Percentiles rank a stretch among this genome's conserved stretches.
Evolutionary conservation across 2,888 invertebrate species (phyloP).

Genomic region (Poecilobothrus nobilitatus): DNA sequence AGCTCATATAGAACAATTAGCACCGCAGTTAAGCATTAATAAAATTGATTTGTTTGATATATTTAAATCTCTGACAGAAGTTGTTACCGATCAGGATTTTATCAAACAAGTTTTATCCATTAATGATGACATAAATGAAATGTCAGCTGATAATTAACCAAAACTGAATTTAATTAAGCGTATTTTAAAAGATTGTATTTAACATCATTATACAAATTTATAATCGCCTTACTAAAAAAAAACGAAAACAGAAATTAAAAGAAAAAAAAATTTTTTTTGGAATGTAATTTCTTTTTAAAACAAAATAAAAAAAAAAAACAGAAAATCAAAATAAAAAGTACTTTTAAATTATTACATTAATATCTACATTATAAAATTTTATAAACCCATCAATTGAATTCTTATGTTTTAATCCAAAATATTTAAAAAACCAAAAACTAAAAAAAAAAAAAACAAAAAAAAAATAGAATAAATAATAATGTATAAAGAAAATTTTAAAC

Average conservation of each 20-base stretch:
- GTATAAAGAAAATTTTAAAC: no score
- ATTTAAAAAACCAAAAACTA: no score
- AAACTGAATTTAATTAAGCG: constrained; percentile 23
- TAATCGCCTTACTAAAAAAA: not conserved
- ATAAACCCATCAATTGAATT: no score
- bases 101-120: constrained; percentile 68
- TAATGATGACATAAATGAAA: constrained; percentile 69
- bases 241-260: no score
- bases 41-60: constrained; percentile 54
- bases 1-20: constrained; percentile 58
- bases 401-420: no score
- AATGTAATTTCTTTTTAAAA: no score
- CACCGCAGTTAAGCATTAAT: constrained; percentile 63
- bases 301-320: not conserved
- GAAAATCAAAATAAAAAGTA: no score
- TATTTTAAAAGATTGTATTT: constrained; percentile 19
- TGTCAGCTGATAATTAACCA: constrained; percentile 63
- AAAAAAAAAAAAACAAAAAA: no score
- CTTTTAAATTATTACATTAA: no score
- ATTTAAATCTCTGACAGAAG: constrained; percentile 56
- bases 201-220: not conserved
- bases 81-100: constrained; percentile 63
- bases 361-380: no score
- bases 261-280: no score
- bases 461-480: no score